These are phyloP conservation scores for Enteromius radiatus DNA, from an alignment of 2,797 vertebrate species.

Conservation along the genomic window DNA sequence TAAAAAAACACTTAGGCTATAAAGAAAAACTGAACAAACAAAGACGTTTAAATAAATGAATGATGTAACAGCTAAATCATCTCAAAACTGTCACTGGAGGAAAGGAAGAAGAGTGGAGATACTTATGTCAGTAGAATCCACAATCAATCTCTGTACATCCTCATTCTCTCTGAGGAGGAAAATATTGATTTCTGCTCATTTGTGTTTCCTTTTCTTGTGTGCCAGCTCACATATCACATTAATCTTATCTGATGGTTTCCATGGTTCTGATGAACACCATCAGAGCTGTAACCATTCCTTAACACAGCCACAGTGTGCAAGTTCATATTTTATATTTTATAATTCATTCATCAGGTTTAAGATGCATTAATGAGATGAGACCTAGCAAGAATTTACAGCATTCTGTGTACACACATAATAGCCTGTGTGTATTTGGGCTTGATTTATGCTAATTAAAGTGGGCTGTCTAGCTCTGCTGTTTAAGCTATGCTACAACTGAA, in stretches of 20 bases:
- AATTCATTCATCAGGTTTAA: constrained; percentile 2
- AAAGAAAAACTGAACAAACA: neutral
- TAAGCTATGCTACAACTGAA: neutral
- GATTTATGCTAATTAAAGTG: constrained; percentile 12
- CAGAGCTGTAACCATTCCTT: constrained; percentile 70
- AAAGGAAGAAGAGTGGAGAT: constrained; percentile 20
- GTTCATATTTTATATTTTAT: constrained; percentile 24
- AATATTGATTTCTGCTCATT: constrained; percentile 70
- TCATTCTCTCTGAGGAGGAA: constrained; percentile 31
- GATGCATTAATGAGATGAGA: neutral
- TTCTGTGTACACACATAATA: constrained; percentile 17
- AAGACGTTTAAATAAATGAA: neutral
- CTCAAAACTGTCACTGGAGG: constrained; percentile 2
- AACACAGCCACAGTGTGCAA: constrained; percentile 24
- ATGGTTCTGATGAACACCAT: constrained; percentile 74
- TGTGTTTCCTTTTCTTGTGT: constrained; percentile 50
- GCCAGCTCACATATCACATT: constrained; percentile 70
- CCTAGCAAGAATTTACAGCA: neutral
- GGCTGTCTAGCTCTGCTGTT: neutral
- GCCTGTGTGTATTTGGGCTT: constrained; percentile 3
- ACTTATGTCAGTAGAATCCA: constrained; percentile 20
- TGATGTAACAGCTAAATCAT: neutral
- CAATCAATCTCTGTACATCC: constrained; percentile 36
- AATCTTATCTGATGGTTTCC: constrained; percentile 75
- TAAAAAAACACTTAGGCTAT: neutral